Evolutionary conservation across 2,797 vertebrate species (phyloP).

Genomic region (Notolepis coatsorum): DNA sequence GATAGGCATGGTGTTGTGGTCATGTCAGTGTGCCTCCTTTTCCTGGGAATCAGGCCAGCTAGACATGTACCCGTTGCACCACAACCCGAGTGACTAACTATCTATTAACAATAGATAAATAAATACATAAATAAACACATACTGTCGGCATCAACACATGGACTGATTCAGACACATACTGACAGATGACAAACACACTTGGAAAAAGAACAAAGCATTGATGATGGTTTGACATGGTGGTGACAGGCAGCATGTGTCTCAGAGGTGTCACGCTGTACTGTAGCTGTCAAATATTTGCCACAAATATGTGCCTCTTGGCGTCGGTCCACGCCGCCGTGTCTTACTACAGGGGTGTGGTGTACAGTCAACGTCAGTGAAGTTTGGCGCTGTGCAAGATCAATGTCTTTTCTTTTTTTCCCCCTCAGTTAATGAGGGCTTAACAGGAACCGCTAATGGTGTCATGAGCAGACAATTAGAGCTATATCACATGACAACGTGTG

Average conservation of each 20-base stretch:
- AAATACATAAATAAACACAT: no score
- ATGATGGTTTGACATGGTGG: not conserved
- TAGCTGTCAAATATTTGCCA: no score
- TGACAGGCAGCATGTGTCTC: not conserved
- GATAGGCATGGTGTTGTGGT: slow-evolving; percentile 8
- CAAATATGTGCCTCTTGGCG: no score
- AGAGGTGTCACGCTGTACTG: slow-evolving; percentile 1
- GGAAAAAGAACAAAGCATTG: not conserved
- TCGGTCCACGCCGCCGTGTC: no score
- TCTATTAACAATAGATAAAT: slow-evolving; percentile 25
- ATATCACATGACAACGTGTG: not conserved
- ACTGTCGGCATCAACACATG: no score
- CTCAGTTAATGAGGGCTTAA: not conserved
- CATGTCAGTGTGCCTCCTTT: not conserved
- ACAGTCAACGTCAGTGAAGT: no score
- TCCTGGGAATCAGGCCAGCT: not conserved
- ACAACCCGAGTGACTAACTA: slow-evolving; percentile 26
- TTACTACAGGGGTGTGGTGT: no score
- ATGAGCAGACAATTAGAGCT: not conserved
- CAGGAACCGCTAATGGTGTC: slow-evolving; percentile 2
- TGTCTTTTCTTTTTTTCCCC: not conserved
- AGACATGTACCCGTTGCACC: not conserved
- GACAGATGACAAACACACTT: not conserved
- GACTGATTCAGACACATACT: no score
- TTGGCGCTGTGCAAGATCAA: not conserved